Evolutionary conservation across 2,113 vertebrate species (phyloP).

Genomic region (Noctilio leporinus): DNA sequence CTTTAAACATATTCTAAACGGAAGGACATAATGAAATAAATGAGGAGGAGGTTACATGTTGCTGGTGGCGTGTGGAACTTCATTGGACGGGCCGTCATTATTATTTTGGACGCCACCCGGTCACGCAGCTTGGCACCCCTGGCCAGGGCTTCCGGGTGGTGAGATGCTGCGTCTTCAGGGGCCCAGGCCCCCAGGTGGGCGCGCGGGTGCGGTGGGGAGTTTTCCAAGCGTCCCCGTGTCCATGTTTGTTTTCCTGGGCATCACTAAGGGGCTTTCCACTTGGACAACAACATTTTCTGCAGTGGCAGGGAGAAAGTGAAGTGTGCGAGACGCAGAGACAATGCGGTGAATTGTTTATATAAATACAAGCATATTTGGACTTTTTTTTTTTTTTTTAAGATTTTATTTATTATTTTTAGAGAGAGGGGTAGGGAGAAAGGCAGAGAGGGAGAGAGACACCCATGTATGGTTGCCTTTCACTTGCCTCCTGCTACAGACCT

Average conservation of each 20-base stretch:
- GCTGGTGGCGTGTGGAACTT: background rate
- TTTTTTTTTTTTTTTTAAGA: too few species aligned
- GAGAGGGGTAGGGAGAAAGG: too few species aligned
- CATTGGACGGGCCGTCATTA: background rate
- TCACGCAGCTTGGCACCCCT: background rate
- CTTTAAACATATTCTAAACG: background rate
- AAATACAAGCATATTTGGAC: background rate
- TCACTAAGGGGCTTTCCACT: background rate
- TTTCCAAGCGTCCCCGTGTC: background rate
- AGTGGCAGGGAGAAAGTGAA: background rate
- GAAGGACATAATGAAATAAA: background rate
- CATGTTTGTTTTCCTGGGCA: background rate
- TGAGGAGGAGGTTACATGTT: background rate
- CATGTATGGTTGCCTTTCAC: too few species aligned
- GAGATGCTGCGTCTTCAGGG: too few species aligned
- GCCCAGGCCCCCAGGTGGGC: accelerated
- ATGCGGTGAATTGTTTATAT: conserved; percentile 12
- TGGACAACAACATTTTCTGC: background rate
- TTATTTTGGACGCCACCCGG: too few species aligned
- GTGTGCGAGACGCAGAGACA: background rate
- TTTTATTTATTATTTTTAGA: too few species aligned
- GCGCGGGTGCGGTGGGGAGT: accelerated
- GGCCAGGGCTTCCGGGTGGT: background rate
- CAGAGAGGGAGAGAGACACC: too few species aligned
- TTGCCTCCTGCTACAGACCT: too few species aligned